phyloP scores from a whole-genome alignment of 2,888 invertebrate genomes.

The Acheta domesticus region DNA sequence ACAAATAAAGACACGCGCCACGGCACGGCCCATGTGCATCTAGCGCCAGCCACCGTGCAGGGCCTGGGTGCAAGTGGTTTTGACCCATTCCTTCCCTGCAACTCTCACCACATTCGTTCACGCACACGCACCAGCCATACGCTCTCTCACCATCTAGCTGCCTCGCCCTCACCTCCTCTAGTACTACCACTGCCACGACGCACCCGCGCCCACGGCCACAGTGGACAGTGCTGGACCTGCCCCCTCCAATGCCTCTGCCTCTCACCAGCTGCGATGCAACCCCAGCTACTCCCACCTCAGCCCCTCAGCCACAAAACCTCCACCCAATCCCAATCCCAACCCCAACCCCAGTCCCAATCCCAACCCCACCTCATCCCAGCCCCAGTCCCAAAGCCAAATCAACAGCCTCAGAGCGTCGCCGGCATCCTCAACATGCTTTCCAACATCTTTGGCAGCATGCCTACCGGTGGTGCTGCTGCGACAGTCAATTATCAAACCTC shows the following conservation, averaged over 20 bases:
- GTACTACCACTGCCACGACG: no score
- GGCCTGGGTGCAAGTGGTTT: conserved; percentile 46
- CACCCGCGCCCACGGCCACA: background rate
- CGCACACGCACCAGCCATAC: conserved; percentile 26
- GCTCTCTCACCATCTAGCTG: background rate
- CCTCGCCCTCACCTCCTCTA: background rate
- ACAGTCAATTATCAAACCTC: conserved; percentile 18
- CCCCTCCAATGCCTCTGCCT: background rate
- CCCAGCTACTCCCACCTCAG: background rate
- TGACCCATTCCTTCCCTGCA: conserved; percentile 68
- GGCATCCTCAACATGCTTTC: conserved; percentile 22
- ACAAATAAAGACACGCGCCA: conserved; percentile 66
- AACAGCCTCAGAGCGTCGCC: background rate
- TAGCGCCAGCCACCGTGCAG: conserved; percentile 50
- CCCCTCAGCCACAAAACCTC: background rate
- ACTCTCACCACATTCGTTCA: conserved; percentile 63
- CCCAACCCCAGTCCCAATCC: background rate
- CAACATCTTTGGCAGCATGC: conserved; percentile 27
- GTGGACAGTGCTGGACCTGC: background rate
- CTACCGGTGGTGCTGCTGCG: background rate
- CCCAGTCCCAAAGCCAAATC: background rate
- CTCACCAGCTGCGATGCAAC: background rate
- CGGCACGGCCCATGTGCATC: conserved; percentile 66
- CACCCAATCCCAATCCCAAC: background rate
- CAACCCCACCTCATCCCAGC: background rate